These are phyloP conservation scores for Halichoeres trimaculatus DNA, from an alignment of 2,113 vertebrate genomes.

Conservation along the genomic window DNA sequence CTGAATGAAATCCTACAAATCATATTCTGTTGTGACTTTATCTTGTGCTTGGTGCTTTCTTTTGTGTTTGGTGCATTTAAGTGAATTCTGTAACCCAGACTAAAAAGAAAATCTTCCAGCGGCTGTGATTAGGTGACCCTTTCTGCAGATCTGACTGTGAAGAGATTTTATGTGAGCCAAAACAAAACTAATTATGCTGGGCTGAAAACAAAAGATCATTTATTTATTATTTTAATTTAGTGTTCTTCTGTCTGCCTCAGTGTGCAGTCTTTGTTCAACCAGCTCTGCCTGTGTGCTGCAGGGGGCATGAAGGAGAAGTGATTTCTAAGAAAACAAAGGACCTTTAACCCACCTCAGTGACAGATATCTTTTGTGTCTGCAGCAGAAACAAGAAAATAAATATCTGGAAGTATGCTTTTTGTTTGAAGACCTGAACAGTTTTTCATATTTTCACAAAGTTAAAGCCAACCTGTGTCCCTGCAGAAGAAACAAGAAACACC, in stretches of 20 bases:
- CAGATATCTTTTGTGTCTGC: neutral
- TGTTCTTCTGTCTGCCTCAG: neutral
- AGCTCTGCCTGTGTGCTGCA: neutral
- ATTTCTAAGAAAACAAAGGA: neutral
- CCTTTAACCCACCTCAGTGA: neutral
- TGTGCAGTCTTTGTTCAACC: neutral
- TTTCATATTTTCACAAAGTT: neutral
- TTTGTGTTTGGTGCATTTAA: neutral
- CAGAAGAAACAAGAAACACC: too few species aligned
- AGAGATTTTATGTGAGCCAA: neutral
- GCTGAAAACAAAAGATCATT: too few species aligned
- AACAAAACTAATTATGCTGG: conserved; percentile 2
- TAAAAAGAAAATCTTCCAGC: neutral
- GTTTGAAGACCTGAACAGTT: neutral
- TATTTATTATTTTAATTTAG: too few species aligned
- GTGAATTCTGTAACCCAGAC: neutral
- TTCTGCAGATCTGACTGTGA: conserved; percentile 8
- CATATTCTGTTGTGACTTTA: neutral
- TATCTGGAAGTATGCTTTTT: neutral
- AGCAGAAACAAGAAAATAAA: neutral
- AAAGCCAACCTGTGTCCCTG: neutral
- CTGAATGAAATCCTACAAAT: neutral
- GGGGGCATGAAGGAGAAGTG: neutral
- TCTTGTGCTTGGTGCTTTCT: neutral
- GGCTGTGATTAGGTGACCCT: conserved; percentile 16